Evolutionary conservation across 2,797 vertebrate species (phyloP).

Genomic region (Buceros bicornis): DNA sequence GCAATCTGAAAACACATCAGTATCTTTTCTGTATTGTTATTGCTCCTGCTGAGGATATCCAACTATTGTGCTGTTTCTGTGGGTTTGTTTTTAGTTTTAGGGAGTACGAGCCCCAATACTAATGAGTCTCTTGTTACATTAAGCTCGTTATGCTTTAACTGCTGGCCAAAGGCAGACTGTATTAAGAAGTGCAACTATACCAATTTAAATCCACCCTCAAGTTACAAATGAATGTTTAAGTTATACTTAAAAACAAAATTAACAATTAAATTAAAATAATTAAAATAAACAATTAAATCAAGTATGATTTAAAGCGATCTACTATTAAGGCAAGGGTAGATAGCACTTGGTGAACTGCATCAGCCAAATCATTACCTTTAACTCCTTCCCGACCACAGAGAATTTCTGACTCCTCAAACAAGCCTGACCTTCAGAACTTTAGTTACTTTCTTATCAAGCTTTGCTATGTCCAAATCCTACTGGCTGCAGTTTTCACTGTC

Average conservation of each 20-base stretch:
- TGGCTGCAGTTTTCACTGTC: background rate
- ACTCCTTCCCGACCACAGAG: background rate
- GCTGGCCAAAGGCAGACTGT: background rate
- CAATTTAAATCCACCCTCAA: background rate
- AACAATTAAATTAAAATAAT: background rate
- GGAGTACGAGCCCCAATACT: background rate
- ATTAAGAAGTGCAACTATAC: background rate
- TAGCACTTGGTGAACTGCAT: background rate
- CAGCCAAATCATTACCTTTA: background rate
- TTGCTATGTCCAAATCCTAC: background rate
- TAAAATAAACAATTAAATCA: background rate
- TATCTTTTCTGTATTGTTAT: background rate
- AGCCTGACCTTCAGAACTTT: background rate
- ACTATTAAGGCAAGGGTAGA: background rate
- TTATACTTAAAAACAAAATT: background rate
- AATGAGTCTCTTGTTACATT: background rate
- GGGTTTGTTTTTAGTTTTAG: background rate
- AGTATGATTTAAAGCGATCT: background rate
- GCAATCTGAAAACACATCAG: background rate
- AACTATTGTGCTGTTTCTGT: background rate
- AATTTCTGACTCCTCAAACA: background rate
- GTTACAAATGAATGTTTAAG: background rate
- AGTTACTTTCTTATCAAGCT: background rate
- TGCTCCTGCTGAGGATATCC: background rate
- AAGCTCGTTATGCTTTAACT: background rate